phyloP scores from a whole-genome alignment of 2,113 vertebrate genomes.

The Gasterosteus aculeatus region DNA sequence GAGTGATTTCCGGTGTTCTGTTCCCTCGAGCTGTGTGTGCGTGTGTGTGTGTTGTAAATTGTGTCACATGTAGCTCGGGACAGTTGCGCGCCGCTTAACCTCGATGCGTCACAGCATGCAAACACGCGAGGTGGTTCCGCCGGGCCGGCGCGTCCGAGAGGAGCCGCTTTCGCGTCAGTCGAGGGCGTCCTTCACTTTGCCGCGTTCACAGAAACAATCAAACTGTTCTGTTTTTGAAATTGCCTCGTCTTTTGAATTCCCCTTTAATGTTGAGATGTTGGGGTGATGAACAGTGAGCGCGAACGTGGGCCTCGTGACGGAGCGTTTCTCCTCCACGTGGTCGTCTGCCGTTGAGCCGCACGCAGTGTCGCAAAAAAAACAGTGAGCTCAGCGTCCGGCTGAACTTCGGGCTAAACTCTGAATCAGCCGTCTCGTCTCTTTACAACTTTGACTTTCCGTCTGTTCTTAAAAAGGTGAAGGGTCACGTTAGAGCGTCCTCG shows the following conservation, averaged over 20 bases:
- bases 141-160: neutral
- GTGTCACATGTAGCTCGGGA: constrained; percentile 55
- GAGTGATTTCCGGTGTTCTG: constrained; percentile 53
- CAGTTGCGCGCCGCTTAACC: constrained; percentile 51
- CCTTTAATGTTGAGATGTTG: no score
- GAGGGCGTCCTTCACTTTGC: no score
- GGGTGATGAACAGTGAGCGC: no score
- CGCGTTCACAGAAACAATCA: no score
- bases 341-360: no score
- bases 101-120: no score
- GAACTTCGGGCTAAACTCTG: constrained; percentile 39
- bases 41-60: constrained; percentile 37
- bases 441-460: constrained; percentile 33
- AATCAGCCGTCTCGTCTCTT: constrained; percentile 33
- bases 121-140: no score
- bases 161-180: neutral
- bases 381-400: neutral
- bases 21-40: constrained; percentile 34
- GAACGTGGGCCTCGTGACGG: no score
- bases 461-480: constrained; percentile 71
- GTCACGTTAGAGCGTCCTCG: constrained; percentile 63
- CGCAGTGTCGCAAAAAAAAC: no score
- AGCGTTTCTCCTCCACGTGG: no score
- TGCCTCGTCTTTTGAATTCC: no score
- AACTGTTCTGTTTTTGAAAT: neutral